Base-by-base conservation (phyloP, 2,797 vertebrate species). In the Pipistrellus kuhlii region DNA sequence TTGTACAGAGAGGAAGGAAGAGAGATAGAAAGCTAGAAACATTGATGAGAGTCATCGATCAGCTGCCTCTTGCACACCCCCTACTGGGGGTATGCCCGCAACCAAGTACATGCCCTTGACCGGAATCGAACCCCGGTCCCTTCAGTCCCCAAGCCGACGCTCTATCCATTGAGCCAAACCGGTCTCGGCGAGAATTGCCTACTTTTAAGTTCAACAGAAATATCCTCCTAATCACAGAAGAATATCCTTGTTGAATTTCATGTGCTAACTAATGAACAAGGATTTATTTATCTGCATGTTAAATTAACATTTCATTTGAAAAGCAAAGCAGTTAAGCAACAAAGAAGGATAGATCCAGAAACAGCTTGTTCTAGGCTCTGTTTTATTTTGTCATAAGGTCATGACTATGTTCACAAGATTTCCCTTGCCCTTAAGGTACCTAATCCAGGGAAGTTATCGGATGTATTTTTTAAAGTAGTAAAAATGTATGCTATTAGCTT, bases 221-320 rank as follows among this genome's bases (percentile, higher is more conserved):
- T 59, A 59, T 59, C 57, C 25, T 59, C 25, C 57, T 88, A 57
- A 75, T 77, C 53, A 76, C 35, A 41, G 55, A 30, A 44, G 13
- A 8, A 27, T 53, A 73, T 78, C 90, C 86, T 35, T 77, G 48
- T 80, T 94, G 51, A 84, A 92, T 68, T 95, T 89, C 18, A 30
- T 77, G n/a, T 96, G 77, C 85, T 81, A 94, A 77, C 23, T 51
- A 88, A 80, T 38, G 80, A 91, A 78, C 68, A 46, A 77, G 9
- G 66, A 81, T 23, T n/a, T 18, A 66, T 2, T 90, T 64, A 55
- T n/a, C 64, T 14, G 6, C 82, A 76, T 20, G 48, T 62, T 85
- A 76, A 91, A 81, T 89, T 48, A 78, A 48, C 46, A 21, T 73
- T 92, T 53, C 55, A 75, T 78, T 88, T 92, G 81, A 83, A 88